phyloP scores from a whole-genome alignment of 2,888 invertebrate species.

The Drosophila mercatorum region DNA sequence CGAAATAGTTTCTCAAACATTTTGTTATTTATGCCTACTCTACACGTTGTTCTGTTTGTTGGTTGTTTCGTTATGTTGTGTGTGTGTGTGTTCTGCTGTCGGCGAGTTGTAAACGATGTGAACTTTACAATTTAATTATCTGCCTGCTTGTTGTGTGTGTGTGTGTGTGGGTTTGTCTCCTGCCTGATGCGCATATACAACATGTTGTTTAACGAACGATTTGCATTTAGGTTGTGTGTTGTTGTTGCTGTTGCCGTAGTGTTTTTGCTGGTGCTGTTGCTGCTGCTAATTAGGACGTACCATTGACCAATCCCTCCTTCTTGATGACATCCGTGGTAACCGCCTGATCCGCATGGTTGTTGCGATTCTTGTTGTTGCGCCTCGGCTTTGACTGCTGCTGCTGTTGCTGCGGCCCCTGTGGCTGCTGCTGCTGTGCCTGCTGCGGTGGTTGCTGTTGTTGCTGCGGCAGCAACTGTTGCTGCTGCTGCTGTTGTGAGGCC shows the following conservation, averaged over 20 bases:
- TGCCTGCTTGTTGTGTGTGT: conserved; percentile 38
- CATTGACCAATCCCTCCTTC: conserved; percentile 84
- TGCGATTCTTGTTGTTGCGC: conserved; percentile 82
- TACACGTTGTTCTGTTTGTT: conserved; percentile 48
- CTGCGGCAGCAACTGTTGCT: conserved; percentile 54
- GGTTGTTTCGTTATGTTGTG: conserved; percentile 33
- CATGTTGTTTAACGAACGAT: conserved; percentile 53
- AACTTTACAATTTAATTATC: conserved; percentile 60
- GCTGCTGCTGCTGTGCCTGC: conserved; percentile 54
- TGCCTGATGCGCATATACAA: conserved; percentile 45
- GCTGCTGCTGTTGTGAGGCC: conserved; percentile 66
- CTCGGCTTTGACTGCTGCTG: conserved; percentile 80
- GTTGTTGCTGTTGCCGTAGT: conserved; percentile 26
- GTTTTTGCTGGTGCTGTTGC: conserved; percentile 22
- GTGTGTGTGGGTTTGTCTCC: conserved; percentile 15
- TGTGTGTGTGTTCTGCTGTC: conserved; percentile 31
- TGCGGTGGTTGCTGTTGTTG: conserved; percentile 50
- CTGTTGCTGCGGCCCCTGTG: conserved; percentile 52
- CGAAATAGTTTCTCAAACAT: conserved; percentile 68
- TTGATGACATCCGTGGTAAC: conserved; percentile 78
- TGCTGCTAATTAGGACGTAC: conserved; percentile 81
- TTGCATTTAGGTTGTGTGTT: conserved; percentile 45
- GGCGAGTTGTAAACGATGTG: conserved; percentile 52
- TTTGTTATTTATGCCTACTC: conserved; percentile 54
- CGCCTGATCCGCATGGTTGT: conserved; percentile 77